Percentiles rank a stretch among this genome's conserved stretches.
Evolutionary conservation across 2,888 invertebrate genomes (phyloP).

Genomic region (Patella depressa): DNA sequence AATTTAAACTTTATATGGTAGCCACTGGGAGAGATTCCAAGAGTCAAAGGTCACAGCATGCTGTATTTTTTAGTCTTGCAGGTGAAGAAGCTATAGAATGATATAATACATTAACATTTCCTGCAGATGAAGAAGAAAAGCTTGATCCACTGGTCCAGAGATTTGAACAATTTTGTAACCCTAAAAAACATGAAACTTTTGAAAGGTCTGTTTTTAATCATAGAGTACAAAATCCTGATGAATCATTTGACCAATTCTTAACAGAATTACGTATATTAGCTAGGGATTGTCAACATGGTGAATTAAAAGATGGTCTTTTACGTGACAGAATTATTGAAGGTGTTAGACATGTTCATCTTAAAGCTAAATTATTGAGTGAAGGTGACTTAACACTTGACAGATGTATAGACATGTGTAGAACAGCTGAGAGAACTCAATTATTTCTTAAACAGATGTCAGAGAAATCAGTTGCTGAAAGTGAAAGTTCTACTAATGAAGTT

Average conservation of each 20-base stretch:
- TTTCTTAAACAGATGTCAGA: neutral
- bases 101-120: slow-evolving; percentile 16
- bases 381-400: slow-evolving; percentile 1
- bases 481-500: neutral
- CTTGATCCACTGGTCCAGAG: neutral
- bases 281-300: slow-evolving; percentile 15
- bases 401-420: slow-evolving; percentile 4
- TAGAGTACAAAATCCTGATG: slow-evolving; percentile 16
- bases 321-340: slow-evolving; percentile 17
- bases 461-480: neutral
- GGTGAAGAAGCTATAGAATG: slow-evolving; percentile 18
- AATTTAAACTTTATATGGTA: slow-evolving; percentile 11
- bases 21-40: neutral
- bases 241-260: slow-evolving; percentile 17
- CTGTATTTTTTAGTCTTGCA: neutral
- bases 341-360: neutral
- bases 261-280: slow-evolving; percentile 6
- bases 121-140: slow-evolving; percentile 14
- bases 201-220: slow-evolving; percentile 1
- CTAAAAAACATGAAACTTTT: slow-evolving; percentile 13
- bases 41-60: neutral
- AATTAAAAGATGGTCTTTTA: slow-evolving; percentile 22
- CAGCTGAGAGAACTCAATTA: slow-evolving; percentile 5
- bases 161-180: slow-evolving; percentile 10
- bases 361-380: slow-evolving; percentile 10